Percentiles rank a stretch among this genome's conserved stretches.
Conservation (phyloP, 2,797 vertebrate genomes). For the Melanotaenia parkinsoni region DNA sequence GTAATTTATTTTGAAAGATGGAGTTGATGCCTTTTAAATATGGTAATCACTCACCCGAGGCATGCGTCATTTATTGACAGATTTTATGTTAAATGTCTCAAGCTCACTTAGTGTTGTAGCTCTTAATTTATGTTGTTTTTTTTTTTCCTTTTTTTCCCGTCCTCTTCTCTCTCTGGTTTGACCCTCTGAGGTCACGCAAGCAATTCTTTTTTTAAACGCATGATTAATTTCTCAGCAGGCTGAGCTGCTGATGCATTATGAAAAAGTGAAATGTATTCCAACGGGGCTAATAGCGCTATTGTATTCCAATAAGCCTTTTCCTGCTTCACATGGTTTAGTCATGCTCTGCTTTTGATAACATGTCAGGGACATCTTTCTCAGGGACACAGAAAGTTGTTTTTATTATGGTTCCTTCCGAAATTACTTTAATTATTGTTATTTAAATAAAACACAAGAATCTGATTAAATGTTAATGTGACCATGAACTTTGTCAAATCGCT, state of each 20-base stretch:
- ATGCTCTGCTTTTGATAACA: conserved; percentile 51
- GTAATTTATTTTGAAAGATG: conserved; percentile 45
- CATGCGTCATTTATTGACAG: conserved; percentile 82
- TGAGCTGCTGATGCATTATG: conserved; percentile 73
- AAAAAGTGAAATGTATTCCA: conserved; percentile 75
- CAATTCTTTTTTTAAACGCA: conserved; percentile 84
- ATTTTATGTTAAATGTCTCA: conserved; percentile 82
- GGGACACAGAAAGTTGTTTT: conserved; percentile 10
- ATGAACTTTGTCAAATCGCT: background rate
- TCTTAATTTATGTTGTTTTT: conserved; percentile 75
- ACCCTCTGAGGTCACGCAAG: conserved; percentile 79
- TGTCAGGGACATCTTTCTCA: conserved; percentile 35
- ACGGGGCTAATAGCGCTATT: conserved; percentile 68
- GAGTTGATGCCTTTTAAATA: conserved; percentile 68
- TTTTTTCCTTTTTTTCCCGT: background rate
- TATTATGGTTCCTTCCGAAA: background rate
- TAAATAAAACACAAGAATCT: background rate
- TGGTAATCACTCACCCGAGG: conserved; percentile 77
- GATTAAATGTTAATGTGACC: background rate
- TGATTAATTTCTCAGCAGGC: conserved; percentile 86
- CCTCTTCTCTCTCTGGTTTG: conserved; percentile 40
- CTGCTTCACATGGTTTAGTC: conserved; percentile 53
- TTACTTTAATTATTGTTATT: background rate
- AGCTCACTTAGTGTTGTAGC: conserved; percentile 81
- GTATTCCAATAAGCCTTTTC: conserved; percentile 66